Evolutionary conservation across 2,113 vertebrate species (phyloP), one percentile per base, ranked within the genome.

Genomic region (Leuciscus idus): DNA sequence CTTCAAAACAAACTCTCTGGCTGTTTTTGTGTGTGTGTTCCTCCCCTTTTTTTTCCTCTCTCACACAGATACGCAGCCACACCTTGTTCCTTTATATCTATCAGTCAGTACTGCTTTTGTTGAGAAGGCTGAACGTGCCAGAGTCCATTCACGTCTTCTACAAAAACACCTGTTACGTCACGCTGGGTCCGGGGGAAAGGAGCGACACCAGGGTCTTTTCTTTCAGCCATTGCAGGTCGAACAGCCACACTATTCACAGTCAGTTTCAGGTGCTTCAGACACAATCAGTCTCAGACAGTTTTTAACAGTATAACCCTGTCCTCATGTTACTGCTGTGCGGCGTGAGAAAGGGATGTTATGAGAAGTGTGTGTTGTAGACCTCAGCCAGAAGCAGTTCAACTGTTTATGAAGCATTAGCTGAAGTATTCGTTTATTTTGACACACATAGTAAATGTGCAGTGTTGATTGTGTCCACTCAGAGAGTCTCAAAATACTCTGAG

Each of bases 51-150:
- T 62, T 8, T 59, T 26, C 26, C 82, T 59, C 50, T 72, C 33
- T 73, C 48, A 61, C 52, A 74, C 48, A 50, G 77, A 70, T 76
- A 76, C n/a, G 50, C 77, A 61, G 77, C 78, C 88, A 82, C 88
- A 89, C 88, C 88, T 89, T 82, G 74, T 75, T 87, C 28, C 85
- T 85, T 87, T 87, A 75, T 86, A 66, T 78, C 68, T 39, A 46
- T 72, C 83, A 72, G 50, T 81, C 85, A 62, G 72, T 66, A 61
- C 48, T 43, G 59, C 81, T 72, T 84, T 89, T 86, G 85, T 89
- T 81, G n/a, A 61, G 59, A 76, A 39, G 52, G 59, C 68, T n/a
- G 23, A 85, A 61, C 75, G 39, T 55, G 15, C 57, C 12, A 21
- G 61, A 77, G 55, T 70, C 72, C 50, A 70, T 89, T 87, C 50